Evolutionary conservation across 2,113 vertebrate genomes (phyloP).

Genomic region (Barnardius zonarius): DNA sequence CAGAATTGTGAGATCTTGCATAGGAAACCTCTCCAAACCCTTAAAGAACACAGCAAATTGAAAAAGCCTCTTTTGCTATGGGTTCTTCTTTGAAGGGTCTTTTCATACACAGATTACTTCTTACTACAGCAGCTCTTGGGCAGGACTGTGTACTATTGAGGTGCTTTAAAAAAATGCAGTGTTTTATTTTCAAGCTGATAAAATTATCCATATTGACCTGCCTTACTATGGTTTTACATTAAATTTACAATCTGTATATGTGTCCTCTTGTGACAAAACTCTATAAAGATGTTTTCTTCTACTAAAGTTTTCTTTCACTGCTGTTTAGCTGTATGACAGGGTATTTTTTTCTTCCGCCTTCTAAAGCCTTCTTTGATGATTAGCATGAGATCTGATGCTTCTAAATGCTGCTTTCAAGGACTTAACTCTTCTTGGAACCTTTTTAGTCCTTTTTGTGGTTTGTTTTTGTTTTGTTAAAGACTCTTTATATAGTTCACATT

Average conservation of each 20-base stretch:
- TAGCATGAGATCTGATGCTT: background rate
- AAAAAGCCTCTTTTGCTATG: background rate
- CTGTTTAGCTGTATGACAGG: background rate
- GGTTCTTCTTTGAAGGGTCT: background rate
- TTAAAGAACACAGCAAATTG: background rate
- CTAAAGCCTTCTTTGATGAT: background rate
- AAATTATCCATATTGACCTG: background rate
- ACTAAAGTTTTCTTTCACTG: background rate
- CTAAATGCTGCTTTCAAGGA: constrained; percentile 12
- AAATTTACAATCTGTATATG: background rate
- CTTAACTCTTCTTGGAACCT: background rate
- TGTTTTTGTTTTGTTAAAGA: background rate
- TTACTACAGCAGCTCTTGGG: background rate
- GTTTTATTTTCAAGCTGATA: background rate
- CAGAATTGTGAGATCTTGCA: background rate
- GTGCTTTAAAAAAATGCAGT: background rate
- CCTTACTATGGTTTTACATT: background rate
- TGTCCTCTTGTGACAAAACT: background rate
- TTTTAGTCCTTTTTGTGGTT: background rate
- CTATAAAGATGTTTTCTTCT: background rate
- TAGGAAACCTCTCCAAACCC: background rate
- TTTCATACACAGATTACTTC: background rate
- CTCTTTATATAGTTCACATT: background rate
- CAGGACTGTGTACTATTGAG: background rate
- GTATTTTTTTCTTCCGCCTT: background rate